Evolutionary conservation across 2,888 invertebrate species (phyloP).

Genomic region (Desoria tigrina): DNA sequence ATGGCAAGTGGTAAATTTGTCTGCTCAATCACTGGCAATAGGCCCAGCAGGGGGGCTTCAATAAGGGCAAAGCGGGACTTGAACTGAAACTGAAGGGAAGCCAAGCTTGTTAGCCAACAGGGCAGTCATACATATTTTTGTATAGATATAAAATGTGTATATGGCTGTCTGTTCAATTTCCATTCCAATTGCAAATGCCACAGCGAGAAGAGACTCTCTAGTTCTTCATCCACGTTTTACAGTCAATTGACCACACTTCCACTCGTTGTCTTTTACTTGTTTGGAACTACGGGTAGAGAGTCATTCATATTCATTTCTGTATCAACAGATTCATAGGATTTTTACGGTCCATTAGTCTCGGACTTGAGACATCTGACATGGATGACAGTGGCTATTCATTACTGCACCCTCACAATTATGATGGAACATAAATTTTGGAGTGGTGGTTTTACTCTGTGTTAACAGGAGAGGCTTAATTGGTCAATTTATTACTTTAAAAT

Average conservation of each 20-base stretch:
- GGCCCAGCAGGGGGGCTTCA: conserved; percentile 28
- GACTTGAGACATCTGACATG: conserved; percentile 3
- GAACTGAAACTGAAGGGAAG: conserved; percentile 19
- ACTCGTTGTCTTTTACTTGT: too few species aligned
- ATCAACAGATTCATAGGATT: too few species aligned
- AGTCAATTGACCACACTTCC: conserved; percentile 40
- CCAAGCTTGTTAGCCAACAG: conserved; percentile 7
- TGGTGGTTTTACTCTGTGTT: too few species aligned
- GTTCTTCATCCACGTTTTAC: conserved; percentile 38
- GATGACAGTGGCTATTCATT: too few species aligned
- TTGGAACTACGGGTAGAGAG: too few species aligned
- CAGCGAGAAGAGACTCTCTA: neutral
- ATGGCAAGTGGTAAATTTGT: conserved; percentile 42
- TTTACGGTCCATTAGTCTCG: conserved; percentile 20
- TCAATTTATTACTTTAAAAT: too few species aligned
- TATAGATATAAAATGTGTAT: neutral
- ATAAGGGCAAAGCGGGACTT: conserved; percentile 12
- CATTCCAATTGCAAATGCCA: conserved; percentile 6
- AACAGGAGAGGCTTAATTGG: too few species aligned
- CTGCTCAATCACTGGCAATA: conserved; percentile 34
- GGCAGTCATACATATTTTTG: too few species aligned
- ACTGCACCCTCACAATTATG: too few species aligned
- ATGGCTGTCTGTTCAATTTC: neutral
- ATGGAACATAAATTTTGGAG: too few species aligned
- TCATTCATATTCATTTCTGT: too few species aligned